These are phyloP conservation scores for Salmo trutta DNA, from an alignment of 2,797 vertebrate genomes.

Conservation along the genomic window DNA sequence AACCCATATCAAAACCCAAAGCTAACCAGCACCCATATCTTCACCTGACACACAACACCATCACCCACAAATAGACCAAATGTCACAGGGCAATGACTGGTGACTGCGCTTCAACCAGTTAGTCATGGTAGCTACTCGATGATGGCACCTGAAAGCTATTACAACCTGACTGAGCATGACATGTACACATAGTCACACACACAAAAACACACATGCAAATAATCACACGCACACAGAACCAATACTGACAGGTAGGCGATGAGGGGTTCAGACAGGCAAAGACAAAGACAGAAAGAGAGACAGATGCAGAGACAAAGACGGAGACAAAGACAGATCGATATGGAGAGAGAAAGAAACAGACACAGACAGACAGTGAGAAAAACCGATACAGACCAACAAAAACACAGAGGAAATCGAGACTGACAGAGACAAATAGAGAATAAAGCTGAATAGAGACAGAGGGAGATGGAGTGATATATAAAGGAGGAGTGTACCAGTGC, in stretches of 20 bases:
- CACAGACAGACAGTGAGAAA: too few species aligned
- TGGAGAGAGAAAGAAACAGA: too few species aligned
- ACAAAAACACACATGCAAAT: not conserved
- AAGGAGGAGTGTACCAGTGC: slow-evolving; percentile 80
- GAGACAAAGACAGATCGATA: not conserved
- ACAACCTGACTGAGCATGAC: not conserved
- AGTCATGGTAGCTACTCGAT: not conserved
- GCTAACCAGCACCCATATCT: not conserved
- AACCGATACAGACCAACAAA: too few species aligned
- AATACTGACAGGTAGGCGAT: not conserved
- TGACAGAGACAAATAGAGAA: too few species aligned
- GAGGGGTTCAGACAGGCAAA: not conserved
- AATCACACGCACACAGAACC: slow-evolving; percentile 9
- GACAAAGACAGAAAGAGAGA: not conserved
- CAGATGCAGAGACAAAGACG: slow-evolving; percentile 3
- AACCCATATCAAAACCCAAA: not conserved
- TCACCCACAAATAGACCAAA: not conserved
- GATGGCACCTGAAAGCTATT: not conserved
- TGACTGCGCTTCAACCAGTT: not conserved
- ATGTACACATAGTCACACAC: not conserved
- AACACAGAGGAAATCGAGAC: too few species aligned
- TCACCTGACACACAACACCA: not conserved
- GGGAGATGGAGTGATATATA: slow-evolving; percentile 23
- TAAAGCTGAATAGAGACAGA: slow-evolving; percentile 4
- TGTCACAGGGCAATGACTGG: not conserved